Conservation (phyloP, 2,113 vertebrate genomes). For the Onychorhynchus coronatus region DNA sequence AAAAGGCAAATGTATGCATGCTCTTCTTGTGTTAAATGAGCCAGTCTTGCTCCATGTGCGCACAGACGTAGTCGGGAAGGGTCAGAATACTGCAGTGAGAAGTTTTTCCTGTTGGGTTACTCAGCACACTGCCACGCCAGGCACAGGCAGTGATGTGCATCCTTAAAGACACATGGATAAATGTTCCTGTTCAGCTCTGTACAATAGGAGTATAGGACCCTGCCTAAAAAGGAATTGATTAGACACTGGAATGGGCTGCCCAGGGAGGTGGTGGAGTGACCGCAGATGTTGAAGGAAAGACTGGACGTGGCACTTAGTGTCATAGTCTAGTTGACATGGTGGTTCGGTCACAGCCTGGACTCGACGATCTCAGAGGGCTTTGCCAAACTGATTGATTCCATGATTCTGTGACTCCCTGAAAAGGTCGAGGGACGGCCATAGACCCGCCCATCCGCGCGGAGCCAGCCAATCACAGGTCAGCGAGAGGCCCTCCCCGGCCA, state of each 20-base stretch:
- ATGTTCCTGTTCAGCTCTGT: neutral
- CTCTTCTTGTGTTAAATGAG: neutral
- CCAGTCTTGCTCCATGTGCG: neutral
- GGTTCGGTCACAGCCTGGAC: rapidly evolving
- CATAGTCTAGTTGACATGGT: rapidly evolving
- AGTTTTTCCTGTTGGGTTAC: neutral
- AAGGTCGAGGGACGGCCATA: rapidly evolving
- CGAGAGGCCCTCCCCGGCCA: neutral
- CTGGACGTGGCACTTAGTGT: neutral
- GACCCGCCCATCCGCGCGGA: rapidly evolving
- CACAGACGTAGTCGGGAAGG: neutral
- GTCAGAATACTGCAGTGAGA: neutral
- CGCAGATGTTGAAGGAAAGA: too few species aligned
- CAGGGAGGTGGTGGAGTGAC: too few species aligned
- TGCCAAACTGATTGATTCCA: rapidly evolving
- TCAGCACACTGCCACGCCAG: rapidly evolving
- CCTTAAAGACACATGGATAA: neutral
- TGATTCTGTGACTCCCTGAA: rapidly evolving
- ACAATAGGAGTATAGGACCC: rapidly evolving
- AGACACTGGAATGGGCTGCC: neutral
- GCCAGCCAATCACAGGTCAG: constrained; percentile 4
- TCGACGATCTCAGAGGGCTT: rapidly evolving
- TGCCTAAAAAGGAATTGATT: neutral
- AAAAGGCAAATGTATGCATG: neutral
- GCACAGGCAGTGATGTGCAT: rapidly evolving